phyloP scores from a whole-genome alignment of 2,113 vertebrate genomes.

The Toxostoma redivivum region DNA sequence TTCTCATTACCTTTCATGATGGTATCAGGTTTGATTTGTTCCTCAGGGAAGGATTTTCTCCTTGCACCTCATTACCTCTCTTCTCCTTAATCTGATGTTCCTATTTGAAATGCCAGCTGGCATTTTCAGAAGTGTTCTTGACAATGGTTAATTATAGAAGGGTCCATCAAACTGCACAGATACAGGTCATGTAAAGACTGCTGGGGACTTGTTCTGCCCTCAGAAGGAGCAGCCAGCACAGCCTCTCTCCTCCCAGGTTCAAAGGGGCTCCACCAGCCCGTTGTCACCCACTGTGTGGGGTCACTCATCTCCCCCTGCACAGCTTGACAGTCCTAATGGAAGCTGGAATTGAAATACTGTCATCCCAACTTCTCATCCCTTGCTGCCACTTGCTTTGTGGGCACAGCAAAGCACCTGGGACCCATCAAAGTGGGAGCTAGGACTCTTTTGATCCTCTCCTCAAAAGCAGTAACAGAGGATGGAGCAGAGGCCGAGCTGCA shows the following conservation, averaged over 20 bases:
- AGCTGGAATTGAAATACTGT: not conserved
- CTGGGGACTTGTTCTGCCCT: not conserved
- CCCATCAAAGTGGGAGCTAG: not conserved
- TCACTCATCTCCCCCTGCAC: not conserved
- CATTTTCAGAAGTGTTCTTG: constrained; percentile 32
- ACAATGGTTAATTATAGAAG: constrained; percentile 51
- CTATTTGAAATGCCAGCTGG: not conserved
- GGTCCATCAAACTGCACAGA: not conserved
- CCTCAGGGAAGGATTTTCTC: constrained; percentile 52
- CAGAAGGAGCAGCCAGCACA: not conserved
- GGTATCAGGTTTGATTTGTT: constrained; percentile 45
- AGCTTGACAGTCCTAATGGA: not conserved
- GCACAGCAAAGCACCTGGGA: not conserved
- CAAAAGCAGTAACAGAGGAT: not conserved
- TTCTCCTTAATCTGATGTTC: constrained; percentile 43
- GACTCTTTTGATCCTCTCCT: not conserved
- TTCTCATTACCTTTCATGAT: constrained; percentile 49
- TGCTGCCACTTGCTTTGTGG: not conserved
- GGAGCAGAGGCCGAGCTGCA: not conserved
- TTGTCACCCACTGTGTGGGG: not conserved
- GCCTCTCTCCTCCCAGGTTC: not conserved
- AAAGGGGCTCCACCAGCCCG: not conserved
- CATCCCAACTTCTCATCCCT: not conserved
- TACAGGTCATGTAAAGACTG: not conserved
- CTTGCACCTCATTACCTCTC: constrained; percentile 57